These are phyloP conservation scores for Saturnia pavonia DNA, from an alignment of 2,888 invertebrate genomes.

Conservation along the genomic window DNA sequence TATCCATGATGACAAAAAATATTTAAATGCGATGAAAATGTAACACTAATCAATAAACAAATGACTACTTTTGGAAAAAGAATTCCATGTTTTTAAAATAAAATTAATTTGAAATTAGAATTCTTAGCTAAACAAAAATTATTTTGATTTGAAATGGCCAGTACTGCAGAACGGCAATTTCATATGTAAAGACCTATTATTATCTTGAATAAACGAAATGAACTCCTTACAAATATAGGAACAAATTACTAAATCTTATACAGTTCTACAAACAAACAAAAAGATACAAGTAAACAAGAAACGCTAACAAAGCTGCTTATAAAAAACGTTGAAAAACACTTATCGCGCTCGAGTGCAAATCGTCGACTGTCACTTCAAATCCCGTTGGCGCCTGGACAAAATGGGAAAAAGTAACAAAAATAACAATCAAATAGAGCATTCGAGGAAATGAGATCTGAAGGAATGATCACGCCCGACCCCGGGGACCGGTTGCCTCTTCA, in stretches of 20 bases:
- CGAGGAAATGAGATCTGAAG: slow-evolving; percentile 80
- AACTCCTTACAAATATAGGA: slow-evolving; percentile 16
- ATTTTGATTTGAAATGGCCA: too few relatives aligned
- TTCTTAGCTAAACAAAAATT: too few relatives aligned
- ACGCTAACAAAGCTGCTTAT: slow-evolving; percentile 74
- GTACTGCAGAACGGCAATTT: too few relatives aligned
- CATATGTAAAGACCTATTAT: neutral
- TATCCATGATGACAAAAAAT: too few relatives aligned
- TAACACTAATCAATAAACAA: too few relatives aligned
- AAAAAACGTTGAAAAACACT: slow-evolving; percentile 78
- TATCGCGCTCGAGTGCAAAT: slow-evolving; percentile 79
- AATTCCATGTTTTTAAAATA: too few relatives aligned
- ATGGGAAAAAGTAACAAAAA: slow-evolving; percentile 78
- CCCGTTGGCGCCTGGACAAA: slow-evolving; percentile 63
- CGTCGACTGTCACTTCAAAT: slow-evolving; percentile 80
- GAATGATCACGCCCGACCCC: slow-evolving; percentile 79
- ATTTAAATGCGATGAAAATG: too few relatives aligned
- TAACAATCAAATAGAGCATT: slow-evolving; percentile 81
- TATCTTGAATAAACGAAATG: neutral
- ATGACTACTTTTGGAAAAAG: too few relatives aligned
- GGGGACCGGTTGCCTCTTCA: slow-evolving; percentile 84
- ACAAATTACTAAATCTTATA: slow-evolving; percentile 12
- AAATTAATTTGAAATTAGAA: too few relatives aligned
- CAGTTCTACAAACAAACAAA: slow-evolving; percentile 40
- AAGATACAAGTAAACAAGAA: slow-evolving; percentile 53